A percentile compares a stretch with the other conserved stretches of the same genome.
Evolutionary conservation across 2,888 invertebrate genomes (phyloP).

Genomic region (Cephonodes hylas): DNA sequence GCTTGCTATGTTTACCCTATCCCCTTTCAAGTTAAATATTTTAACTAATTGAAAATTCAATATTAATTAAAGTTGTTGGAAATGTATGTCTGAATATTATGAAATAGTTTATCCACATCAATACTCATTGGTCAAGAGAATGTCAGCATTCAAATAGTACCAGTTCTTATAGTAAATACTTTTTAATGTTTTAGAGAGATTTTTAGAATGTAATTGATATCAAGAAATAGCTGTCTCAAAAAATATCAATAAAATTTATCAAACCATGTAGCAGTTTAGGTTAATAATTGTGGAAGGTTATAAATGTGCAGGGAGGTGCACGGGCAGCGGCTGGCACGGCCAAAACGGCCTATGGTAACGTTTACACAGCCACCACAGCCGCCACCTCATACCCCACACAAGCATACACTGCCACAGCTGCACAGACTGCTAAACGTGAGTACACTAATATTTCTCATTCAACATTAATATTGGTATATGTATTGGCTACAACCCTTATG

Average conservation of each 20-base stretch:
- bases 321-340: conserved; percentile 65
- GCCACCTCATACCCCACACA: conserved; percentile 70
- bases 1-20: too few species aligned
- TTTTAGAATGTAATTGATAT: too few species aligned
- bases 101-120: too few species aligned
- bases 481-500: too few species aligned
- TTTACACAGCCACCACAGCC: conserved; percentile 81
- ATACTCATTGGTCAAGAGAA: too few species aligned
- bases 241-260: not conserved
- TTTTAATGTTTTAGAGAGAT: too few species aligned
- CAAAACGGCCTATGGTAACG: conserved; percentile 82
- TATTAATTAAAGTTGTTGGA: too few species aligned
- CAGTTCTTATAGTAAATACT: too few species aligned
- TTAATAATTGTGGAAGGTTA: conserved; percentile 4
- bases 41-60: too few species aligned
- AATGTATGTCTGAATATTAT: not conserved
- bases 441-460: conserved; percentile 27
- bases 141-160: too few species aligned
- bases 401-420: conserved; percentile 79
- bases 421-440: conserved; percentile 83
- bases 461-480: not conserved
- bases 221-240: too few species aligned
- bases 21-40: too few species aligned
- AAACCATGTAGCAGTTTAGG: not conserved
- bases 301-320: conserved; percentile 51